Evolutionary conservation across 2,888 invertebrate genomes (phyloP).

Genomic region (Hypena proboscidalis): DNA sequence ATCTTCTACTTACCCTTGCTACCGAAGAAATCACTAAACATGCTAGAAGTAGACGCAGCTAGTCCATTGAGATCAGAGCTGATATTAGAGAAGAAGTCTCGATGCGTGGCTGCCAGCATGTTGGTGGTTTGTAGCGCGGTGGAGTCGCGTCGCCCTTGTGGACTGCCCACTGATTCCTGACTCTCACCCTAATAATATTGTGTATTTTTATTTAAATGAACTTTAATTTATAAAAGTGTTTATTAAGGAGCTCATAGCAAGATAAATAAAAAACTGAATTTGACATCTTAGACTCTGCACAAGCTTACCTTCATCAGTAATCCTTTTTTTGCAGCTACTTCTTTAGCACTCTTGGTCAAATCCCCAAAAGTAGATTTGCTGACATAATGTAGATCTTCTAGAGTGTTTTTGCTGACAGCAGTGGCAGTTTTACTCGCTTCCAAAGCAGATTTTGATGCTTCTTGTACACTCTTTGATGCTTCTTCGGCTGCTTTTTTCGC

Average conservation of each 20-base stretch:
- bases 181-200: constrained; percentile 69
- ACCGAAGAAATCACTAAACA: constrained; percentile 98
- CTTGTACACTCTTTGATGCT: constrained; percentile 92
- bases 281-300: no score
- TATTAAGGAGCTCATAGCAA: no score
- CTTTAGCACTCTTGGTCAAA: constrained; percentile 95
- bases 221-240: no score
- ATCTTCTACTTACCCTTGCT: constrained; percentile 82
- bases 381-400: constrained; percentile 95
- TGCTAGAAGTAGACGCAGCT: constrained; percentile 96
- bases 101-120: constrained; percentile 87
- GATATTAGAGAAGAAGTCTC: constrained; percentile 95
- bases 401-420: constrained; percentile 94
- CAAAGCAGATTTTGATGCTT: constrained; percentile 93
- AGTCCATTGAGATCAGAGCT: constrained; percentile 97
- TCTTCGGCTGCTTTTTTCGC: constrained; percentile 95
- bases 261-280: no score
- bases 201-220: no score
- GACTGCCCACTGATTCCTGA: constrained; percentile 62
- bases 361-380: constrained; percentile 96
- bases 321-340: constrained; percentile 94
- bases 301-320: constrained; percentile 88
- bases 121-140: constrained; percentile 88
- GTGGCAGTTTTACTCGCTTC: constrained; percentile 95
- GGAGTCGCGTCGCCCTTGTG: constrained; percentile 83